Conservation (phyloP, 2,888 invertebrate genomes). For the Pachliopta kotzebuea region DNA sequence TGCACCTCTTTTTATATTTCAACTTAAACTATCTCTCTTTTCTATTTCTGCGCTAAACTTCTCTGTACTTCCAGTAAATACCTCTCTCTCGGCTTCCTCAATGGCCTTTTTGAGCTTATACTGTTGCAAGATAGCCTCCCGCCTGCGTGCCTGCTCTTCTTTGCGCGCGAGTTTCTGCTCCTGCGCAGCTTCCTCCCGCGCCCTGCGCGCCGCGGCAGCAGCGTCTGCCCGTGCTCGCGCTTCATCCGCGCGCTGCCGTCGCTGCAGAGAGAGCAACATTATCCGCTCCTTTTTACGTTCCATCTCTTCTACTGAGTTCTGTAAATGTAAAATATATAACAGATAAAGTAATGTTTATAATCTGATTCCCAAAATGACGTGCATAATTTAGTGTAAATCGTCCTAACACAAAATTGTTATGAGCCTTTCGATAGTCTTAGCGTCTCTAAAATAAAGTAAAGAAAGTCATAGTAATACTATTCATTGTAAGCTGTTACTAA, state of each 20-base stretch:
- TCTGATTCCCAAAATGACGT: not conserved
- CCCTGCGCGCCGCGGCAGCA: slow-evolving; percentile 87
- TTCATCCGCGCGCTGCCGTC: slow-evolving; percentile 95
- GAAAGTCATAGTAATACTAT: no score
- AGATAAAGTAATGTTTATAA: not conserved
- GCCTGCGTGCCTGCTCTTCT: slow-evolving; percentile 92
- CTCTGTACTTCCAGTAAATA: slow-evolving; percentile 46
- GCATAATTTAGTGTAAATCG: no score
- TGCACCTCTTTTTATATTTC: not conserved
- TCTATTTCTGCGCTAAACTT: not conserved
- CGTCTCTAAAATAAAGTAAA: no score
- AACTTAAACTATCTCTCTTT: not conserved
- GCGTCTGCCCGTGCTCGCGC: slow-evolving; percentile 91
- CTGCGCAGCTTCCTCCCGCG: slow-evolving; percentile 87
- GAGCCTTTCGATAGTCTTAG: no score
- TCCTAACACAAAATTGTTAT: no score
- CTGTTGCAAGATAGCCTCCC: slow-evolving; percentile 94
- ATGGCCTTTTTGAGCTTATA: slow-evolving; percentile 96
- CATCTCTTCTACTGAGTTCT: slow-evolving; percentile 94
- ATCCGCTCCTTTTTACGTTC: slow-evolving; percentile 95
- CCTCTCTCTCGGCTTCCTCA: slow-evolving; percentile 94
- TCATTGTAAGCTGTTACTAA: slow-evolving; percentile 35
- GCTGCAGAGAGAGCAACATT: slow-evolving; percentile 92
- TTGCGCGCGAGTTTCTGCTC: slow-evolving; percentile 87
- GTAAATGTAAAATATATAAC: slow-evolving; percentile 26